These are phyloP conservation scores for Ctenosaura bakeri DNA, from an alignment of 2,797 vertebrate species.

Conservation along the genomic window DNA sequence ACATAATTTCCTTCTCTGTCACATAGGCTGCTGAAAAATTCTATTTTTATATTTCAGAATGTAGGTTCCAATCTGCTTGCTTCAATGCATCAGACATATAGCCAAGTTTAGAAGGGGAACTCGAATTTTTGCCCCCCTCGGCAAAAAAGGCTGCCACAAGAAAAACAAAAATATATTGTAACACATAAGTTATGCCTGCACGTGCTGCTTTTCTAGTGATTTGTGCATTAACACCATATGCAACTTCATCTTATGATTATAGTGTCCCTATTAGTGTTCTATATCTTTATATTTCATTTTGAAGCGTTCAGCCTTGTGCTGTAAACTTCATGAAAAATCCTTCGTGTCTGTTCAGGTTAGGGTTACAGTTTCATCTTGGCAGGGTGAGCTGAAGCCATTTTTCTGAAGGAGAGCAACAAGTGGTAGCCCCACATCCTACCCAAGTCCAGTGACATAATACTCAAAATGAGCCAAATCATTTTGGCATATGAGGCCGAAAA, in stretches of 20 bases:
- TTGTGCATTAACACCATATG: background rate
- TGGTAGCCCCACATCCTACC: background rate
- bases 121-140: background rate
- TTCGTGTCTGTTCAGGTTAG: background rate
- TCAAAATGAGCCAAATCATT: background rate
- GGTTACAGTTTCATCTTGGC: background rate
- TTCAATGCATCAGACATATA: slow-evolving; percentile 35
- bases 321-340: background rate
- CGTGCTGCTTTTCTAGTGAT: background rate
- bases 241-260: background rate
- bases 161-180: slow-evolving; percentile 3
- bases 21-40: slow-evolving; percentile 63
- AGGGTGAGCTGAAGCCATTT: background rate
- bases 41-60: slow-evolving; percentile 72
- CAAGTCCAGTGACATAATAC: background rate
- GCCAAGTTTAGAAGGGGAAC: slow-evolving; percentile 2
- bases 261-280: background rate
- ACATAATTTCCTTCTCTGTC: slow-evolving; percentile 69
- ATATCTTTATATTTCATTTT: background rate
- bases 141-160: background rate
- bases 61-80: slow-evolving; percentile 63
- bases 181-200: background rate
- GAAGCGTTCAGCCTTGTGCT: background rate
- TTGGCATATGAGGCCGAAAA: background rate
- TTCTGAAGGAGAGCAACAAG: background rate